Percentiles rank a stretch among this genome's conserved stretches.
These are phyloP conservation scores for Drosophila flavopinicola DNA, from an alignment of 2,888 invertebrate species.

Conservation along the genomic window DNA sequence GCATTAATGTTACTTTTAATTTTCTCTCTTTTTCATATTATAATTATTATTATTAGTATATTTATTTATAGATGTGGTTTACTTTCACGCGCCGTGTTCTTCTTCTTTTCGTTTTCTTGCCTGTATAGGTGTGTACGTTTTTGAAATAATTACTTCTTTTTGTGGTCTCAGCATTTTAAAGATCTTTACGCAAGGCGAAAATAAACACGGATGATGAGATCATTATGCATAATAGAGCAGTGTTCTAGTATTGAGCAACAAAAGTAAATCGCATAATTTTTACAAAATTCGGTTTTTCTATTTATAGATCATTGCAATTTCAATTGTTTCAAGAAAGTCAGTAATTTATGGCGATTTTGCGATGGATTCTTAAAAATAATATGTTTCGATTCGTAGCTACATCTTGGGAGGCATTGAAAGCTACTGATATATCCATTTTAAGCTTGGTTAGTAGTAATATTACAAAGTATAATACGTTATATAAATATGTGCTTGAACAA, in stretches of 20 bases:
- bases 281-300: constrained; percentile 30
- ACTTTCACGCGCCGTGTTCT: constrained; percentile 70
- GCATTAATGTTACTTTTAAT: constrained; percentile 67
- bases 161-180: constrained; percentile 53
- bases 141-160: constrained; percentile 41
- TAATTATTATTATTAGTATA: constrained; percentile 33
- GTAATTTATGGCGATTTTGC: constrained; percentile 65
- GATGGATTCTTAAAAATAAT: constrained; percentile 57
- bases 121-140: constrained; percentile 24
- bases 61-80: constrained; percentile 71
- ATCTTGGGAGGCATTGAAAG: constrained; percentile 34
- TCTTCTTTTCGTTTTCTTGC: constrained; percentile 41
- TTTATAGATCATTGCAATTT: constrained; percentile 19
- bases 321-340: constrained; percentile 64
- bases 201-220: constrained; percentile 85
- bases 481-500: constrained; percentile 23
- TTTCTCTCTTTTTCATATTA: constrained; percentile 32
- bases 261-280: constrained; percentile 33
- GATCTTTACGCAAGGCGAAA: constrained; percentile 81
- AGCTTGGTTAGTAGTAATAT: constrained; percentile 41
- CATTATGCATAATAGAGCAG: constrained; percentile 78
- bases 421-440: constrained; percentile 29
- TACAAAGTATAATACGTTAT: constrained; percentile 41
- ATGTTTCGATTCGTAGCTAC: constrained; percentile 31
- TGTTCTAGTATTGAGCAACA: constrained; percentile 62